These are phyloP conservation scores for Eumerus sabulonum DNA, from an alignment of 2,888 invertebrate genomes.

Conservation along the genomic window DNA sequence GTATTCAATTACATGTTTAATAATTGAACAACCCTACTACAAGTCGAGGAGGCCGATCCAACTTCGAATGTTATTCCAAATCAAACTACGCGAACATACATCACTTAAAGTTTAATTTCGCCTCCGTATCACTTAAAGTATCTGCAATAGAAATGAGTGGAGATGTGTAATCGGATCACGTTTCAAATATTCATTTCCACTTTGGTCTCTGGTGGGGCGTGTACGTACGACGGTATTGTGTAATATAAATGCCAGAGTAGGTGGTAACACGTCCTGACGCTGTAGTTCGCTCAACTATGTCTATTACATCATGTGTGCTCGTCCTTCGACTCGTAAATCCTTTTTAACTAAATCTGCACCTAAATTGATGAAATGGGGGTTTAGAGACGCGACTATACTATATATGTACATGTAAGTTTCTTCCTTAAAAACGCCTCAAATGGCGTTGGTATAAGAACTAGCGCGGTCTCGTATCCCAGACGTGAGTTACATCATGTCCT, in stretches of 20 bases:
- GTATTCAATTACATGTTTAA: slow-evolving; percentile 7
- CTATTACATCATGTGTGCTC: slow-evolving; percentile 48
- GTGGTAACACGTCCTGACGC: slow-evolving; percentile 40
- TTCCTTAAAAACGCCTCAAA: slow-evolving; percentile 31
- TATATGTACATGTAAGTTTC: background rate
- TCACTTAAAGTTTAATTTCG: slow-evolving; percentile 51
- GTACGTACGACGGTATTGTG: slow-evolving; percentile 28
- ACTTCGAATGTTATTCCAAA: slow-evolving; percentile 10
- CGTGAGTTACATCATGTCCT: slow-evolving; percentile 65
- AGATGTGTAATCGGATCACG: slow-evolving; percentile 64
- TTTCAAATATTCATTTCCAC: slow-evolving; percentile 64
- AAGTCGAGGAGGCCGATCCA: background rate
- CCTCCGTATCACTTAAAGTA: slow-evolving; percentile 29
- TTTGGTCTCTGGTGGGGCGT: slow-evolving; percentile 5
- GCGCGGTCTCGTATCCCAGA: slow-evolving; percentile 50
- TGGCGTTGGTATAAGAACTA: slow-evolving; percentile 54
- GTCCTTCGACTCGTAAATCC: slow-evolving; percentile 24
- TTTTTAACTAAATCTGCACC: slow-evolving; percentile 1
- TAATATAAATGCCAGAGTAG: slow-evolving; percentile 60
- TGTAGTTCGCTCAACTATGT: slow-evolving; percentile 12
- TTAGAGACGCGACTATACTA: too few relatives aligned
- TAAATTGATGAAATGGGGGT: slow-evolving; percentile 23
- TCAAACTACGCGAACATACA: slow-evolving; percentile 29
- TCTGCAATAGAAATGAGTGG: slow-evolving; percentile 38
- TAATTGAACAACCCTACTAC: slow-evolving; percentile 6